Conservation (phyloP, 2,797 vertebrate species). For the Hypotaenidia philippensis region DNA sequence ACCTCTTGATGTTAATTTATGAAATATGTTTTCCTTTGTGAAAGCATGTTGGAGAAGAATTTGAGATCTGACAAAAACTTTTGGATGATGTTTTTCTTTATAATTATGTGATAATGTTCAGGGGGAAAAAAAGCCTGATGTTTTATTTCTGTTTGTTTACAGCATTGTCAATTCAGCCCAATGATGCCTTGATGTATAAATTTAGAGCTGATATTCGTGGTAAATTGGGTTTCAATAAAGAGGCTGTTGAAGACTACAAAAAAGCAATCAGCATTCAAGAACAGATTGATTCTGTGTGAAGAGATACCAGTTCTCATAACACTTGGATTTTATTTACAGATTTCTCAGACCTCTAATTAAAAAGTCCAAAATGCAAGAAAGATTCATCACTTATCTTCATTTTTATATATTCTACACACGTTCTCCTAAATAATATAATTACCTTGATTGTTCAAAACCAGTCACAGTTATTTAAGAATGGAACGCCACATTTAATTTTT, state of each 20-base stretch:
- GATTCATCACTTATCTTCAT: background rate
- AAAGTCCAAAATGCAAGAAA: background rate
- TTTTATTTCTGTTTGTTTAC: slow-evolving; percentile 32
- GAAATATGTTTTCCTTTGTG: background rate
- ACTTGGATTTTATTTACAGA: background rate
- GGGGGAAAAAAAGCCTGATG: background rate
- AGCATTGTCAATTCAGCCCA: slow-evolving; percentile 81
- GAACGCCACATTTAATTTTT: background rate
- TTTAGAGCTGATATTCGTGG: slow-evolving; percentile 82
- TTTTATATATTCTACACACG: background rate
- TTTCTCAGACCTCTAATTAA: background rate
- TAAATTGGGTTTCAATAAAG: slow-evolving; percentile 76
- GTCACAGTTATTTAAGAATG: background rate
- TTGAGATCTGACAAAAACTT: background rate
- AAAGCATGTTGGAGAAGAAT: background rate
- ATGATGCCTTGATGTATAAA: slow-evolving; percentile 78
- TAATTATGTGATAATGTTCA: background rate
- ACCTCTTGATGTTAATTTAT: background rate
- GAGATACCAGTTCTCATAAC: background rate
- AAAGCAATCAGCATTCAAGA: slow-evolving; percentile 79
- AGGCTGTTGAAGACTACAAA: slow-evolving; percentile 82
- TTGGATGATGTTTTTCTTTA: background rate
- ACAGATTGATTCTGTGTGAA: background rate
- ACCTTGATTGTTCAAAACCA: background rate
- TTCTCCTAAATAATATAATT: background rate